Percentiles rank a stretch among this genome's conserved stretches.
phyloP scores from a whole-genome alignment of 2,797 vertebrate species.

The Periparus ater region DNA sequence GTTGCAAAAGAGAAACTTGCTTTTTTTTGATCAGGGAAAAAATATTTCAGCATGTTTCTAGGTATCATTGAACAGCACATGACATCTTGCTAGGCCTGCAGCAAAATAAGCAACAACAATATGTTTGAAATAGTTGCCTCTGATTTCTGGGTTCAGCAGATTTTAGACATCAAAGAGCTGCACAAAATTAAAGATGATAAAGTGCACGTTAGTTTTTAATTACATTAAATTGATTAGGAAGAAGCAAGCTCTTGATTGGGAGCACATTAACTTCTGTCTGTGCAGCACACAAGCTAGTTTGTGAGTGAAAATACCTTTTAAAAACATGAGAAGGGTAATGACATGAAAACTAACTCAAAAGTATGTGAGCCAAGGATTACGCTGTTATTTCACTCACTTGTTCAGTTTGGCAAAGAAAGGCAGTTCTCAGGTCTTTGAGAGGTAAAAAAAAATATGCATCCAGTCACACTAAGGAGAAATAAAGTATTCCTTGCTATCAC shows the following conservation, averaged over 20 bases:
- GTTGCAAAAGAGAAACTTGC: not conserved
- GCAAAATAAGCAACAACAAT: not conserved
- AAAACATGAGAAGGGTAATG: not conserved
- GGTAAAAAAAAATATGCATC: not conserved
- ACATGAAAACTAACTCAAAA: not conserved
- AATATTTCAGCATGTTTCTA: not conserved
- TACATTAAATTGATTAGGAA: slow-evolving; percentile 7
- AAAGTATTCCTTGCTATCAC: not conserved
- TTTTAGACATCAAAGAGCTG: not conserved
- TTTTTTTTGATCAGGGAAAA: not conserved
- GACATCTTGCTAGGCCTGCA: not conserved
- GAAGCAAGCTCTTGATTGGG: not conserved
- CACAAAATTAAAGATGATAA: not conserved
- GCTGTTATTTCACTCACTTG: not conserved
- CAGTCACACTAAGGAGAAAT: not conserved
- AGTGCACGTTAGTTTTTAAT: not conserved
- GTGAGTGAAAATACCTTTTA: not conserved
- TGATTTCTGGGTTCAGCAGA: not conserved
- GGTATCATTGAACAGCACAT: not conserved
- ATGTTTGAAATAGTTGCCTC: not conserved
- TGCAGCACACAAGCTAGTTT: not conserved
- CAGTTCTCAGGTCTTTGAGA: not conserved
- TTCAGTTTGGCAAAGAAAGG: not conserved
- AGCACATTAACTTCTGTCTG: not conserved
- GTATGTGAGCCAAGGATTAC: not conserved